A percentile compares a stretch with the other conserved stretches of the same genome.
Evolutionary conservation across 1,140 invertebrate species (phyloP).

Genomic region (Sarcophaga peregrina): DNA sequence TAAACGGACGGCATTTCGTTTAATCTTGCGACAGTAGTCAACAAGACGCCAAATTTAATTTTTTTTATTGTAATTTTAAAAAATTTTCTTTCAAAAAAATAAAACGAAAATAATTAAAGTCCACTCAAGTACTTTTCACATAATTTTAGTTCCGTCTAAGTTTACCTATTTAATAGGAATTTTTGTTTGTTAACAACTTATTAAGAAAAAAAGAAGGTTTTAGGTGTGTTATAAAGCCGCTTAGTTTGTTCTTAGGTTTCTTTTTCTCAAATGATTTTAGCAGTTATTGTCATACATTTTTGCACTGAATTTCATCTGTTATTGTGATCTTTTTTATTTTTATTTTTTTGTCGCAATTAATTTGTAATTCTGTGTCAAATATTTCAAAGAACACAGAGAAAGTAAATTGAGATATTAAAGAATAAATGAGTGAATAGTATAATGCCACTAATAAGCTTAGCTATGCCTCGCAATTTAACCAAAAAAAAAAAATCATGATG

Average conservation of each 20-base stretch:
- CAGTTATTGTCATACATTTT: not conserved
- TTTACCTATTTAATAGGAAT: no score
- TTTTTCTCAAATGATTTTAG: not conserved
- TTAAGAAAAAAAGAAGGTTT: no score
- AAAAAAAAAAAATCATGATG: no score
- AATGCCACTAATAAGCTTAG: not conserved
- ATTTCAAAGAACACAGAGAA: not conserved
- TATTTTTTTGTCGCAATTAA: not conserved
- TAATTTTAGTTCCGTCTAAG: not conserved
- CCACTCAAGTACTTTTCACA: not conserved
- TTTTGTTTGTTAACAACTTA: no score
- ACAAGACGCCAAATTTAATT: not conserved
- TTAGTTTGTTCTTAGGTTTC: not conserved
- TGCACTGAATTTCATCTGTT: not conserved
- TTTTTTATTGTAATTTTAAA: no score
- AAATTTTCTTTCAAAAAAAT: not conserved
- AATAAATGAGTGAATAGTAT: no score
- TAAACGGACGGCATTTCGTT: not conserved
- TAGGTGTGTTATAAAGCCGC: not conserved
- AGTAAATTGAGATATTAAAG: not conserved
- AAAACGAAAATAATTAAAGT: not conserved
- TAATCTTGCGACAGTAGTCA: not conserved
- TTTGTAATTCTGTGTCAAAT: conserved; percentile 3
- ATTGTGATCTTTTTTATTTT: not conserved
- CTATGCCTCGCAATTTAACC: not conserved